Conservation (phyloP, 2,888 invertebrate species). For the Augochlorella aurata region DNA sequence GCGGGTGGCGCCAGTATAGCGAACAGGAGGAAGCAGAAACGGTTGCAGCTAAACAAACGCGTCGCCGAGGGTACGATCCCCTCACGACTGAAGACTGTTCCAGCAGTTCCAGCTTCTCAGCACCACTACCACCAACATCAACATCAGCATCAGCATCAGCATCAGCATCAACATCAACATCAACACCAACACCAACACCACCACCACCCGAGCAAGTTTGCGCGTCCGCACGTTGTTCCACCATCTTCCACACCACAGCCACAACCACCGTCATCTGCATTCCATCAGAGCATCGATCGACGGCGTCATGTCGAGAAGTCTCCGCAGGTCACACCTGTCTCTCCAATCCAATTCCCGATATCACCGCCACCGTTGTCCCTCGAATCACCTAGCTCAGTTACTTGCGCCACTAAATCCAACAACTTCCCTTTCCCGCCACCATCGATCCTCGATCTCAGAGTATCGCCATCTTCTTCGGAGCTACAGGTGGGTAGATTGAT, state of each 20-base stretch:
- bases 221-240: slow-evolving; percentile 69
- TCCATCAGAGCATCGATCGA: slow-evolving; percentile 70
- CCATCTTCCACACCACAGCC: slow-evolving; percentile 68
- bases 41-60: slow-evolving; percentile 81
- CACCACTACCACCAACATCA: slow-evolving; percentile 67
- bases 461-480: slow-evolving; percentile 78
- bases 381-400: slow-evolving; percentile 83
- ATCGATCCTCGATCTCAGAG: slow-evolving; percentile 79
- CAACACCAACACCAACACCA: slow-evolving; percentile 62
- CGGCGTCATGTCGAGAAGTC: slow-evolving; percentile 65
- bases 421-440: slow-evolving; percentile 79
- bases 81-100: slow-evolving; percentile 59
- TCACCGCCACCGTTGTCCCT: slow-evolving; percentile 86
- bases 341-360: slow-evolving; percentile 82
- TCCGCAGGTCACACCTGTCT: slow-evolving; percentile 78
- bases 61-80: slow-evolving; percentile 69
- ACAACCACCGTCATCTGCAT: slow-evolving; percentile 77
- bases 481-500: slow-evolving; percentile 77
- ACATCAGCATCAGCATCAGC: slow-evolving; percentile 14
- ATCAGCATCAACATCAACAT: slow-evolving; percentile 59
- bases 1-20: slow-evolving; percentile 94
- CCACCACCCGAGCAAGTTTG: slow-evolving; percentile 68
- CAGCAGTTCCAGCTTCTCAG: slow-evolving; percentile 60
- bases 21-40: slow-evolving; percentile 86
- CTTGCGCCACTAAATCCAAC: slow-evolving; percentile 69